Conservation (phyloP, 2,888 invertebrate genomes). For the Willowsia nigromaculata region DNA sequence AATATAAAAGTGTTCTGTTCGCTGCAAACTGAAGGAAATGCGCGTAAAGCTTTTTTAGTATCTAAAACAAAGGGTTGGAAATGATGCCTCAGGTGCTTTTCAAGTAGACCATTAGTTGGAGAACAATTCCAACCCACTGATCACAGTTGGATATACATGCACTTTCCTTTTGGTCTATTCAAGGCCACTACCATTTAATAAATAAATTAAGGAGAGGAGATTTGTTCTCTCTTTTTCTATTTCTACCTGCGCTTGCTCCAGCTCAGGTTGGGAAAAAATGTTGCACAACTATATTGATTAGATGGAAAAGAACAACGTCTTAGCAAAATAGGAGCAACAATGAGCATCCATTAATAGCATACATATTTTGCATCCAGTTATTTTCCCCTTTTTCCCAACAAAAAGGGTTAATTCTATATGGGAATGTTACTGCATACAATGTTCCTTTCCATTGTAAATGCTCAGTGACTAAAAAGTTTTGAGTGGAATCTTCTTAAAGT, state of each 20-base stretch:
- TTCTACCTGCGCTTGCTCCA: not conserved
- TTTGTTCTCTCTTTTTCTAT: not conserved
- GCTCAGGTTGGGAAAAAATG: not conserved
- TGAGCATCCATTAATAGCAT: not conserved
- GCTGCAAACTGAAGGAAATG: not conserved
- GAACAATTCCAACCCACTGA: not conserved
- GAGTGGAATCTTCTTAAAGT: not conserved
- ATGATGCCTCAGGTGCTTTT: constrained; percentile 25
- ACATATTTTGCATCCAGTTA: no score
- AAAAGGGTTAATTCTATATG: no score
- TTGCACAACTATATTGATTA: not conserved
- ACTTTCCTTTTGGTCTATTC: not conserved
- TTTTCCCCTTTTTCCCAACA: not conserved
- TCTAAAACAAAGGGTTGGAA: not conserved
- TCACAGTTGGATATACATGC: not conserved
- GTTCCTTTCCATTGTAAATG: not conserved
- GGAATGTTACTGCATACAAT: not conserved
- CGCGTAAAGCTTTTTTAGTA: not conserved
- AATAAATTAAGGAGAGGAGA: not conserved
- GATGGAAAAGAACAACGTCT: not conserved
- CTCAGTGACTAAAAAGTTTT: not conserved
- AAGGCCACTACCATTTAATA: constrained; percentile 26
- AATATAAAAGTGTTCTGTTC: not conserved
- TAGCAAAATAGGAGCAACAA: not conserved
- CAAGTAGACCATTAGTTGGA: not conserved